These are phyloP conservation scores for Coenobita brevimanus DNA, from an alignment of 1,140 invertebrate species.

Conservation along the genomic window DNA sequence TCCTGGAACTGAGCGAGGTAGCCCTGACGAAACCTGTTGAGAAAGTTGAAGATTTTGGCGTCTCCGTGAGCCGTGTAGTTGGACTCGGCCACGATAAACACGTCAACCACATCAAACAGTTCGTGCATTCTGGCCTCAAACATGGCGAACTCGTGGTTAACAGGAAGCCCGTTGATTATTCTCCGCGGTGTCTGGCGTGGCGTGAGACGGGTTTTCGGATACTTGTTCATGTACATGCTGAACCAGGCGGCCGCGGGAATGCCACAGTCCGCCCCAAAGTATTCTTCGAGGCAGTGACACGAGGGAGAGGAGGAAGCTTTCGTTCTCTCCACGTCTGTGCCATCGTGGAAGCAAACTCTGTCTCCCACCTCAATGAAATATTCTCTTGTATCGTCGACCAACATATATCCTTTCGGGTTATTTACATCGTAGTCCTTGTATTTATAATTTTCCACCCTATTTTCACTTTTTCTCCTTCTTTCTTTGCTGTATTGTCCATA, in stretches of 20 bases:
- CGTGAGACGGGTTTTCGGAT: conserved; percentile 70
- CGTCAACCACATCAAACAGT: conserved; percentile 78
- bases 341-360: conserved; percentile 32
- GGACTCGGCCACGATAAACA: conserved; percentile 79
- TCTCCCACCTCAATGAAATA: conserved; percentile 19
- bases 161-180: conserved; percentile 78
- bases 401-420: background rate
- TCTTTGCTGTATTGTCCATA: background rate
- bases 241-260: conserved; percentile 70
- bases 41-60: conserved; percentile 71
- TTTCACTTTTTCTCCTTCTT: background rate
- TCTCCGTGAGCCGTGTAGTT: conserved; percentile 74
- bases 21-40: conserved; percentile 71
- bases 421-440: conserved; percentile 22
- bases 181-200: conserved; percentile 75
- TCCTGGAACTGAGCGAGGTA: conserved; percentile 71
- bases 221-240: conserved; percentile 40
- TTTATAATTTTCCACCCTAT: conserved; percentile 1
- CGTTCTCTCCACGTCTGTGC: conserved; percentile 52
- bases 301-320: background rate
- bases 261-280: conserved; percentile 70
- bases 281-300: conserved; percentile 67
- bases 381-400: background rate
- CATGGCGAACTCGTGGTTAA: conserved; percentile 77
- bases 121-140: conserved; percentile 79